Base-by-base conservation (phyloP, 2,797 vertebrate genomes). In the Sebastes matsubarae region DNA sequence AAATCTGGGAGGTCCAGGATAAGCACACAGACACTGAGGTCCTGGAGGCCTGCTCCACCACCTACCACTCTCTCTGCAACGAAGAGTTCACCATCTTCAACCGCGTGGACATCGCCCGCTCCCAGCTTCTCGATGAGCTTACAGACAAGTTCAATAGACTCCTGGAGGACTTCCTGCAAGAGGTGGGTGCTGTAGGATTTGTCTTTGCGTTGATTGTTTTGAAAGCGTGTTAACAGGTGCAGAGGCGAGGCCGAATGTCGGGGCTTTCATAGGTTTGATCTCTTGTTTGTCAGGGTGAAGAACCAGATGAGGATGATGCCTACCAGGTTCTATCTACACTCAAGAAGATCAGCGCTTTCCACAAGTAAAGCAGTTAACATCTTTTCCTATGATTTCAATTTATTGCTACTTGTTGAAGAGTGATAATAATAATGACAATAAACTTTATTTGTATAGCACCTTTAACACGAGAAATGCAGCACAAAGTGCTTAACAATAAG, bases 11-110 rank as follows among this genome's bases (percentile, higher is more conserved):
- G 85, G 98, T 99, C 84, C 96, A 99, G 88, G 97, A 99, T 93
- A 99, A 99, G 94, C 98, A 99, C 96, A 99, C 97, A 55, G 98
- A 99, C 90, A 97, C 95, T 3, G 98, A 99, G 89, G 98, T 99
- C 85, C 95, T 99, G 76, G 98, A 99, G 95, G 97, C 97, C 82
- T 99, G 98, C 92, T 98, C 97, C 34, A 99, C 97, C 95, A 99
- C 98, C n/a, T 99, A 97, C 90, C 97, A 98, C 27, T 95, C 96
- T 64, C 97, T 99, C 88, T 97, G 97, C 95, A 99, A 98, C 6
- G 98, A 99, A 80, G 98, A 99, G 87, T 99, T 98, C 94, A 98
- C 98, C 69, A 99, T 99, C 92, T 99, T 96, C 90, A 99, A 99
- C 94, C 96, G 98, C 72, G 98, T 99, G 94, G 97, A 99, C 88